Evolutionary conservation across 2,113 vertebrate species (phyloP).

Genomic region (Isurus oxyrinchus): DNA sequence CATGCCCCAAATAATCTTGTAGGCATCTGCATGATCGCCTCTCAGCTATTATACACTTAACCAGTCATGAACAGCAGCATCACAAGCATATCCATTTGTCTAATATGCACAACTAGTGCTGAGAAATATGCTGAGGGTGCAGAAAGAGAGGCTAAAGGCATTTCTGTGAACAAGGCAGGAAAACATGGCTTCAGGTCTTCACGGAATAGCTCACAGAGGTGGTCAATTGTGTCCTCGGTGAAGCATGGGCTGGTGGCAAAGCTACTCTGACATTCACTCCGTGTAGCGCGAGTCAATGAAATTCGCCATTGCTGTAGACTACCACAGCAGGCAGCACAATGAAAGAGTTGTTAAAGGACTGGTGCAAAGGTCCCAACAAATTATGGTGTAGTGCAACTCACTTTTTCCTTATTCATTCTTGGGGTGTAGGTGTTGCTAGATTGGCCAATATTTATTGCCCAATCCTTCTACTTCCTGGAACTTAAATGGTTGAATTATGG

Average conservation of each 20-base stretch:
- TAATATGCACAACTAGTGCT: not conserved
- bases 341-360: not conserved
- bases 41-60: not conserved
- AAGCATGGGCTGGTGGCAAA: not conserved
- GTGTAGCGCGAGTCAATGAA: not conserved
- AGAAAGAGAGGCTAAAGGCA: not conserved
- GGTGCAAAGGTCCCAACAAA: not conserved
- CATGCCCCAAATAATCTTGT: not conserved
- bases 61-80: not conserved
- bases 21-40: not conserved
- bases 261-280: not conserved
- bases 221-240: not conserved
- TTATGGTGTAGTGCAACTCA: too few relatives aligned
- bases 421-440: too few relatives aligned
- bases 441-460: too few relatives aligned
- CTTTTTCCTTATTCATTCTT: too few relatives aligned
- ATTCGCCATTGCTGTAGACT: not conserved
- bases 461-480: too few relatives aligned
- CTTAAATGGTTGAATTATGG: too few relatives aligned
- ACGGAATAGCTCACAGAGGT: not conserved
- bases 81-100: not conserved
- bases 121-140: not conserved
- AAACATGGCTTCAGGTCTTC: not conserved
- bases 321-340: not conserved
- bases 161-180: not conserved